phyloP scores from a whole-genome alignment of 2,888 invertebrate species.

The Heteropelma amictum region DNA sequence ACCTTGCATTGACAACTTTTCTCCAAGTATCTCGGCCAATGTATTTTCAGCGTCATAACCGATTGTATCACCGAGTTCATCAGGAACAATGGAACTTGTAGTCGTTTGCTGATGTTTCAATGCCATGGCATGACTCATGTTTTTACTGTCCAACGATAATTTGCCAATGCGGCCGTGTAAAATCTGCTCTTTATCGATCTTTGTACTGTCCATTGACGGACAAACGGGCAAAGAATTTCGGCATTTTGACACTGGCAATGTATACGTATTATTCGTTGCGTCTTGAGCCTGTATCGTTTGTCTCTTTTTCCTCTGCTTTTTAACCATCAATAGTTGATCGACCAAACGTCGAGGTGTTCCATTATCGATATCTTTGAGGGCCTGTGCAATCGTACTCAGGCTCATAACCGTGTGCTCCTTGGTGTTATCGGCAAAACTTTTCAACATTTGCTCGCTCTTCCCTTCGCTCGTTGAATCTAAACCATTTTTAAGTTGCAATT shows the following conservation, averaged over 20 bases:
- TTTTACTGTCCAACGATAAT: conserved; percentile 67
- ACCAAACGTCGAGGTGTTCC: conserved; percentile 70
- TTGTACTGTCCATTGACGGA: conserved; percentile 17
- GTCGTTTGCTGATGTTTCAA: conserved; percentile 13
- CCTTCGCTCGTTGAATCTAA: conserved; percentile 39
- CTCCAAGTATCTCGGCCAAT: conserved; percentile 2
- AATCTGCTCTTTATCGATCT: conserved; percentile 21
- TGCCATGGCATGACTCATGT: conserved; percentile 3
- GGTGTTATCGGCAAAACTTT: conserved; percentile 38
- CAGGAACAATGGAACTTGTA: not conserved
- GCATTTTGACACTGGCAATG: conserved; percentile 26
- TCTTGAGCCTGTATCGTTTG: conserved; percentile 13
- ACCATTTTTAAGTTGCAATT: not conserved
- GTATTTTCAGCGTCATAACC: conserved; percentile 13
- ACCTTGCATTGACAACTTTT: conserved; percentile 1
- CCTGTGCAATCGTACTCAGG: conserved; percentile 70
- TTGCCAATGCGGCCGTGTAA: conserved; percentile 49
- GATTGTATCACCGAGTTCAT: not conserved
- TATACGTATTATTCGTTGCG: conserved; percentile 53
- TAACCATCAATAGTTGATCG: conserved; percentile 70
- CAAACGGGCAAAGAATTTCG: conserved; percentile 51
- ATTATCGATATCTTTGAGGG: conserved; percentile 66
- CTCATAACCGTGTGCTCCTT: conserved; percentile 71
- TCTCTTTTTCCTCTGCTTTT: conserved; percentile 54
- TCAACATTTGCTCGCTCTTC: conserved; percentile 34